phyloP scores from a whole-genome alignment of 1,140 invertebrate genomes.

The Brachystomella parvula region DNA sequence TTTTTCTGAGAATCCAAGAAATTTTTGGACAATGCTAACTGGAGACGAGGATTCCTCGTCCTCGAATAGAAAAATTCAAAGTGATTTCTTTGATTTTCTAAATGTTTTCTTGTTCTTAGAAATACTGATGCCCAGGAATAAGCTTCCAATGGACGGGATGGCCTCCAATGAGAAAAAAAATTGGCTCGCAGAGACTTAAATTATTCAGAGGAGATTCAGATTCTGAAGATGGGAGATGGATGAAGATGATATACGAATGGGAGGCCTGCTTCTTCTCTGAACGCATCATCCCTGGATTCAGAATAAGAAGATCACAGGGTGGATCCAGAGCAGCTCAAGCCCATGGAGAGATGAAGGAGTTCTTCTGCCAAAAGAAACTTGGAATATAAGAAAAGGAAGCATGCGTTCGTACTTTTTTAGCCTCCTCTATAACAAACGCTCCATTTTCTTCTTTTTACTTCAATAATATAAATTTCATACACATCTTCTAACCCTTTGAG shows the following conservation, averaged over 20 bases:
- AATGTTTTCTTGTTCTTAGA: neutral
- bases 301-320: too few relatives aligned
- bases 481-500: too few relatives aligned
- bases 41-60: neutral
- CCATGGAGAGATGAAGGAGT: too few relatives aligned
- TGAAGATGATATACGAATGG: neutral
- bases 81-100: neutral
- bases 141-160: neutral
- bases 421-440: too few relatives aligned
- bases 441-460: too few relatives aligned
- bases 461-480: too few relatives aligned
- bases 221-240: constrained; percentile 3
- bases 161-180: neutral
- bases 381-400: neutral
- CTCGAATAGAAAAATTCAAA: neutral
- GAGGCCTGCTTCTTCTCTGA: too few relatives aligned
- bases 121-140: neutral
- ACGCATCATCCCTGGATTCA: too few relatives aligned
- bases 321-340: too few relatives aligned
- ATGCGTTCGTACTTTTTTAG: neutral
- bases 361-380: neutral
- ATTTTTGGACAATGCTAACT: too few relatives aligned
- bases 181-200: neutral
- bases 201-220: neutral
- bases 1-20: neutral